These are phyloP conservation scores for Drosophila burlai DNA, from an alignment of 1,140 invertebrate species.

Conservation along the genomic window DNA sequence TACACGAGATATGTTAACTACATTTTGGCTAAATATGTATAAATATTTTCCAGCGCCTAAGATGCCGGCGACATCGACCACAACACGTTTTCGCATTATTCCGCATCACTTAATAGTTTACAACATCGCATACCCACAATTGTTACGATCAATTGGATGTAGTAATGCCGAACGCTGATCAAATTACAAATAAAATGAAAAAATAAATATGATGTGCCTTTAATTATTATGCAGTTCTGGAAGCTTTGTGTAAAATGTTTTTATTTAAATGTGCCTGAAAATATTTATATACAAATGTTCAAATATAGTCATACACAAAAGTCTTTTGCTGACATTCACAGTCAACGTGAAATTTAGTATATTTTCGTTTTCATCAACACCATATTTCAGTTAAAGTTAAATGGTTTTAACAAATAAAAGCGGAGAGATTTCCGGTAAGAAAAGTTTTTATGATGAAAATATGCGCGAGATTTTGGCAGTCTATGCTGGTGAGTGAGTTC, in stretches of 20 bases:
- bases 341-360: too few relatives aligned
- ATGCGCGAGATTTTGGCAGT: too few relatives aligned
- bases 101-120: background rate
- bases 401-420: too few relatives aligned
- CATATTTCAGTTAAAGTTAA: too few relatives aligned
- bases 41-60: background rate
- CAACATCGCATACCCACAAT: background rate
- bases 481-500: too few relatives aligned
- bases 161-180: conserved; percentile 7
- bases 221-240: background rate
- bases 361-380: too few relatives aligned
- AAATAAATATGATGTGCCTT: background rate
- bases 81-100: conserved; percentile 7
- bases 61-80: background rate
- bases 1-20: background rate
- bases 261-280: background rate
- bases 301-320: too few relatives aligned
- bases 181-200: conserved; percentile 33
- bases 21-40: background rate
- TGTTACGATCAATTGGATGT: conserved; percentile 1
- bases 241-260: background rate
- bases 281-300: too few relatives aligned
- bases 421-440: too few relatives aligned
- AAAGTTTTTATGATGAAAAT: too few relatives aligned
- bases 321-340: too few relatives aligned